Conservation (phyloP, 2,797 vertebrate species). For the Pseudochromis fuscus region DNA sequence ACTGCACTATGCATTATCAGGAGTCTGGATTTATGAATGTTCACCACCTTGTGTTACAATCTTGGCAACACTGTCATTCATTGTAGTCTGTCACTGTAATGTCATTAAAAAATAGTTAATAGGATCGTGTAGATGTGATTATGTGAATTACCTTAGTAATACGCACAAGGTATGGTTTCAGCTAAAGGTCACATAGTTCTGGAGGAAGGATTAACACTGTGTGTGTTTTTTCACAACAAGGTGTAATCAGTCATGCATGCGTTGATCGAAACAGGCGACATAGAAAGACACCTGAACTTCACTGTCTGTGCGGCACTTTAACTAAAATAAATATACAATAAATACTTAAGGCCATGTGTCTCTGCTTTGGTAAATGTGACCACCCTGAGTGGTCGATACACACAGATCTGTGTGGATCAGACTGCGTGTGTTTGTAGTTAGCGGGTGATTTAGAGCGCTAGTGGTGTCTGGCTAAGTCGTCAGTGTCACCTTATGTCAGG, state of each 20-base stretch:
- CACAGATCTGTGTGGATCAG: conserved; percentile 32
- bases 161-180: conserved; percentile 32
- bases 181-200: conserved; percentile 62
- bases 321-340: background rate
- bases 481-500: conserved; percentile 56
- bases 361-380: conserved; percentile 31
- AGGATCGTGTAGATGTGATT: background rate
- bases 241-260: conserved; percentile 59
- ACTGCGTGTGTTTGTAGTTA: no score
- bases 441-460: conserved; percentile 43
- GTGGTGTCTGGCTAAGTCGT: conserved; percentile 56
- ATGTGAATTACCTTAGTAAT: background rate
- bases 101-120: background rate
- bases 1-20: conserved; percentile 29
- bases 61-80: conserved; percentile 1
- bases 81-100: no score
- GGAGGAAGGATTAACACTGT: conserved; percentile 59
- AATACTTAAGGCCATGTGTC: background rate
- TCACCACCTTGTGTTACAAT: conserved; percentile 14
- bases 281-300: conserved; percentile 13
- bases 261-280: conserved; percentile 46
- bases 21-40: conserved; percentile 12
- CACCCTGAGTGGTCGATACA: background rate
- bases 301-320: background rate
- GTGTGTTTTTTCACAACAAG: conserved; percentile 74